Base-by-base conservation (phyloP, 2,888 invertebrate genomes). In the Tridacna crocea region DNA sequence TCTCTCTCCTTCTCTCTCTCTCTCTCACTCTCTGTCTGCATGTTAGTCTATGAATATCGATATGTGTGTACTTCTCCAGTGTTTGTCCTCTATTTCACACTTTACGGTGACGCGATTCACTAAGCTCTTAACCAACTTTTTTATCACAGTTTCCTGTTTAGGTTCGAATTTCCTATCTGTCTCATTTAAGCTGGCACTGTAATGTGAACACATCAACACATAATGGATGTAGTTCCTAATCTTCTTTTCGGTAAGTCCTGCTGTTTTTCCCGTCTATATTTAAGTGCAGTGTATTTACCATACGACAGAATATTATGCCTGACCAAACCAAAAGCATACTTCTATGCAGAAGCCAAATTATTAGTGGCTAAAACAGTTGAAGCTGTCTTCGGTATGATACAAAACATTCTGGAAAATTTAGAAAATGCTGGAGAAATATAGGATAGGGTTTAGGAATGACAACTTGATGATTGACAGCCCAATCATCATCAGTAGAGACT, bases 91-190 rank as follows among this genome's bases (percentile, higher is more conserved):
- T 55, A 11, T 55, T 19, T 55, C 55, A 55, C 17, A 19, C 55
- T 55, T 55, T 55, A 19, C 10, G 55, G 10, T 55, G 55, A 55
- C 55, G 55, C 15, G 55, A 19, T 55, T 55, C 55, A 55, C 15
- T 19, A 55, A 19, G 36, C 36, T 19, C 55, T 55, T 55, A 55
- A 55, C 55, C 55, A 55, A 55, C 24, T n/a, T 70, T 48, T 51
- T 22, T 51, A 70, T 24, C 6, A 22, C 51, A 12, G 24, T n/a
- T 70, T 70, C 70, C 70, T 70, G 70, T 70, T 19, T 24, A 48
- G 55, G 48, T 70, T 70, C 70, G 70, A 70, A 70, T 70, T 51
- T 51, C 70, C 51, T 70, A 70, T 70, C 70, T 70, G 70, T 70
- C 70, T 46, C 48, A 46, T n/a, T 47, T 47, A n/a, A 46, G 68